A percentile compares a stretch with the other conserved stretches of the same genome.
Evolutionary conservation across 2,113 vertebrate species (phyloP).

Genomic region (Megalops atlanticus): DNA sequence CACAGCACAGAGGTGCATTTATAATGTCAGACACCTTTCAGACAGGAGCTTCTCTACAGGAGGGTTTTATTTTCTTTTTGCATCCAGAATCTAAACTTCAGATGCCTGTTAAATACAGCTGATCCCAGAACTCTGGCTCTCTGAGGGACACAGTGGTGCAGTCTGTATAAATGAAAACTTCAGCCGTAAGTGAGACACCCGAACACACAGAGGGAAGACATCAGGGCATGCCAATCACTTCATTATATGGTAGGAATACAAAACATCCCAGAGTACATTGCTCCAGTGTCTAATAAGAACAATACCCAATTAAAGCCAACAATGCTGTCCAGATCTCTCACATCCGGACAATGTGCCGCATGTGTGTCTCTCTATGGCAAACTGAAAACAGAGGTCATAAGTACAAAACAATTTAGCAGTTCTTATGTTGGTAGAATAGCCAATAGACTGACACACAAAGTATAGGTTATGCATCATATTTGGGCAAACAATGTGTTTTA

Average conservation of each 20-base stretch:
- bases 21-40: background rate
- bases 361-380: background rate
- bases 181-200: background rate
- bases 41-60: background rate
- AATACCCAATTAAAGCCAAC: background rate
- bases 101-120: background rate
- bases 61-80: background rate
- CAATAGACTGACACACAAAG: background rate
- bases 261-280: background rate
- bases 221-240: background rate
- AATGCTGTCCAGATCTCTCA: background rate
- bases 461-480: background rate
- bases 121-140: background rate
- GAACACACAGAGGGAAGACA: no score
- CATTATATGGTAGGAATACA: background rate
- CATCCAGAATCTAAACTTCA: background rate
- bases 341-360: background rate
- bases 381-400: background rate
- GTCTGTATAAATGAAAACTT: background rate
- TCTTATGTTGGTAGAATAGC: background rate
- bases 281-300: background rate
- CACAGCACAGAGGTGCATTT: background rate
- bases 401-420: background rate
- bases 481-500: background rate
- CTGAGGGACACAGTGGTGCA: background rate